Base-by-base conservation (phyloP, 2,797 vertebrate genomes). In the Labeo calbasu region DNA sequence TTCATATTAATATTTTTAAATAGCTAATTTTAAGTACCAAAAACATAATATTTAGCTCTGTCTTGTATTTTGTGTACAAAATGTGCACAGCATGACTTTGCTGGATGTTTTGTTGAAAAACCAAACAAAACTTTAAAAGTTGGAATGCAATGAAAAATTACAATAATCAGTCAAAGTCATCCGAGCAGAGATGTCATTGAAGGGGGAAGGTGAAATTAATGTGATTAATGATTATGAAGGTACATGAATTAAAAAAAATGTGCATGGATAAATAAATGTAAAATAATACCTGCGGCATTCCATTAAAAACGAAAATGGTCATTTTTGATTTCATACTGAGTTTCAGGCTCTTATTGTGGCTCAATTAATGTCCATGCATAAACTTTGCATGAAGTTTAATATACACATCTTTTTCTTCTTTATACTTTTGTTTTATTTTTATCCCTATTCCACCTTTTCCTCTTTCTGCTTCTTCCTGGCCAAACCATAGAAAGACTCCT, bases 401-500 rank as follows among this genome's bases (percentile, higher is more conserved):
- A 21, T 32, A 36, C 25, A 21, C 7, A 14, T 50, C 0, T 65
- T 21, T 2, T 19, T 55, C 25, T 23, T 63, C 1, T 81, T 28
- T 70, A 17, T 21, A 7, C 13, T 43, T 28, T 55, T 43, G 3
- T 36, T 70, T 53, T 21, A 53, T 43, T 57, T 71, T 59, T 21
- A 81, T 46, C 17, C 63, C n/a, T 17, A 53, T 76, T 28, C 15
- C n/a, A 68, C 14, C 48, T 21, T 11, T 71, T 25, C 51, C 23
- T 59, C 71, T 57, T 77, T 8, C 28, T 69, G 73, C 32, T 68
- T 63, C 14, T 75, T 53, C n/a, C 59, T 1, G 15, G 57, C 19
- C 2, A 25, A 15, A 82, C 28, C 61, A 59, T 15, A 65, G 53
- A 55, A 75, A 23, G 68, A 73, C 70, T 84, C n/a, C 32, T 46